These are phyloP conservation scores for Baccha elongata DNA, from an alignment of 2,888 invertebrate species.

Conservation along the genomic window DNA sequence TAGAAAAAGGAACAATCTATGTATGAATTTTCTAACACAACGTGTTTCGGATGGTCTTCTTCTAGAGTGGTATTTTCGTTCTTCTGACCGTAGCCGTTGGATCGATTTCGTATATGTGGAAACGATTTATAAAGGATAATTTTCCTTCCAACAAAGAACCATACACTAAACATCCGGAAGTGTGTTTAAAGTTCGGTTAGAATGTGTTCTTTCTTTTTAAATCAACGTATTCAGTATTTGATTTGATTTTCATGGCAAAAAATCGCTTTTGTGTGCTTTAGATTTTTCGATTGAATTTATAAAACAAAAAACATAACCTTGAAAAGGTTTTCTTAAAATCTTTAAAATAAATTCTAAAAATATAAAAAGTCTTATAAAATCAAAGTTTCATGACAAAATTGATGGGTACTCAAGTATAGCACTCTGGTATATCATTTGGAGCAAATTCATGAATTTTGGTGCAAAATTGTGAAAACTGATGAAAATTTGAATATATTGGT, in stretches of 20 bases:
- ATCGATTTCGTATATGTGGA: constrained; percentile 43
- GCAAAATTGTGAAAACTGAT: no score
- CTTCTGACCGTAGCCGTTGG: background rate
- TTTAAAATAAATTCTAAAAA: no score
- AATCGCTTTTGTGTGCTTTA: background rate
- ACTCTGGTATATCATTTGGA: no score
- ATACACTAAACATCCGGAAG: constrained; percentile 3
- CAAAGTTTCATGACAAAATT: no score
- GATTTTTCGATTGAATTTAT: background rate
- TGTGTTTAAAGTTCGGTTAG: constrained; percentile 6
- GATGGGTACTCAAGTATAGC: no score
- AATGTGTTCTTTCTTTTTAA: background rate
- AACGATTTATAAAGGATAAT: constrained; percentile 28
- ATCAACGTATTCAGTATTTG: background rate
- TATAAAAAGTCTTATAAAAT: no score
- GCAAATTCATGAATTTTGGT: no score
- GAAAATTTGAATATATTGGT: no score
- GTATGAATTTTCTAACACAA: constrained; percentile 38
- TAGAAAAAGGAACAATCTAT: constrained; percentile 26
- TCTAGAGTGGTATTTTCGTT: constrained; percentile 32
- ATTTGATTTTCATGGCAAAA: background rate
- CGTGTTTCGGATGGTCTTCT: constrained; percentile 21
- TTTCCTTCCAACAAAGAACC: constrained; percentile 9
- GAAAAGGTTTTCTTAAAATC: no score
- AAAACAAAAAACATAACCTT: no score